Evolutionary conservation across 2,113 vertebrate species (phyloP), one percentile per base, ranked within the genome.

Genomic region (Oryzias melastigma): DNA sequence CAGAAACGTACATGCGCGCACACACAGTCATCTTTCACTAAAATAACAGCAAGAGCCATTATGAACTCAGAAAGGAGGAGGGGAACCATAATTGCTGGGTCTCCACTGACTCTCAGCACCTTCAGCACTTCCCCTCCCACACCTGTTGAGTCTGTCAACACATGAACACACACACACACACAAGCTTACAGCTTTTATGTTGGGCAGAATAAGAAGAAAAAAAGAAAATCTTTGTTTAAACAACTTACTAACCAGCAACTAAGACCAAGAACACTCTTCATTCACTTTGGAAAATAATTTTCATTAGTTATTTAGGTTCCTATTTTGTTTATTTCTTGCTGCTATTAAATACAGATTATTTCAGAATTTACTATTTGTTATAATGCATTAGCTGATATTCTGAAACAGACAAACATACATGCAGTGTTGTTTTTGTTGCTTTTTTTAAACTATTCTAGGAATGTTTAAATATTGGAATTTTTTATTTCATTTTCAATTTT

Each of bases 91-190:
- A 75, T 55, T 62, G 17, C 42, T 50, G 52, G 13, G 25, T 55
- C 56, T 69, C 46, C 20, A 62, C 45, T 75, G 24, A 19, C 62
- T 67, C 18, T 79, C 77, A 75, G 8, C 71, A 35, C 35, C 35
- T 35, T 8, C 10, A 75, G 8, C 46, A 67, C 58, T 3, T 62
- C 58, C n/a, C 50, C 71, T 70, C 76, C 71, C 53, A 66, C 27
- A 65, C 17, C 70, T 73, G 55, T 60, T 61, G 29, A 57, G 35
- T 69, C 65, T 12, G 48, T 58, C 72, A 18, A 61, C 14, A 59
- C 53, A 45, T 40, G 35, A 55, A 48, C 45, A 62, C 58, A 44
- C 46, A 48, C 35, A 27, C 48, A 62, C 40, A 29, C 19, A 22
- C 47, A 18, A 46, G 6, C 10, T 35, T 35, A 35, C 1, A 35